Percentiles rank a stretch among this genome's conserved stretches.
Conservation (phyloP, 2,888 invertebrate species). For the Alitta virens region DNA sequence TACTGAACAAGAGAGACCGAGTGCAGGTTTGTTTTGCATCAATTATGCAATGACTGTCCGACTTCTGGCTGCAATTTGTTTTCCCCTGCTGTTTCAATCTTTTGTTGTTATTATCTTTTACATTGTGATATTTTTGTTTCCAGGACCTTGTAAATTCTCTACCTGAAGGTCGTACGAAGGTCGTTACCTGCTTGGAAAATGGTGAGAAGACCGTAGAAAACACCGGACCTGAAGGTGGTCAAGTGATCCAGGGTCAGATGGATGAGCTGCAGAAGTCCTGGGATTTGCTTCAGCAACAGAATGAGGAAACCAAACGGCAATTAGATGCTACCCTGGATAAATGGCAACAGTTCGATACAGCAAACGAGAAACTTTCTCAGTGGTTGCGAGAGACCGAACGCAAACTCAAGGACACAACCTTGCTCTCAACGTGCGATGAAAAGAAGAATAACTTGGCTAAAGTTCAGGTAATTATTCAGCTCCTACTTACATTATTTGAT, state of each 20-base stretch:
- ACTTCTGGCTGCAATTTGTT: no score
- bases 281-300: slow-evolving; percentile 60
- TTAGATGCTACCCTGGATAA: slow-evolving; percentile 73
- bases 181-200: slow-evolving; percentile 70
- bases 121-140: no score
- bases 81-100: no score
- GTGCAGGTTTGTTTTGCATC: slow-evolving; percentile 44
- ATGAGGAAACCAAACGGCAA: slow-evolving; percentile 58
- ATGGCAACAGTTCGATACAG: slow-evolving; percentile 85
- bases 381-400: slow-evolving; percentile 86
- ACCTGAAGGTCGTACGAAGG: slow-evolving; percentile 58
- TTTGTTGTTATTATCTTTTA: no score
- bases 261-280: slow-evolving; percentile 89
- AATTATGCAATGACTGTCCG: no score
- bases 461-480: slow-evolving; percentile 68
- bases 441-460: slow-evolving; percentile 74
- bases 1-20: slow-evolving; percentile 59
- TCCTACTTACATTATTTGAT: no score
- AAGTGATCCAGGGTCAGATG: slow-evolving; percentile 68
- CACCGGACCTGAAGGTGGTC: slow-evolving; percentile 58
- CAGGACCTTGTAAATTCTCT: slow-evolving; percentile 65
- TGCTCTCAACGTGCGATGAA: slow-evolving; percentile 77
- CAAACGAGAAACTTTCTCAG: slow-evolving; percentile 75
- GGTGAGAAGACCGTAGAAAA: slow-evolving; percentile 61
- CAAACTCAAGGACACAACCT: slow-evolving; percentile 80